Conservation (phyloP, 2,113 vertebrate species). For the Leiothrix lutea region DNA sequence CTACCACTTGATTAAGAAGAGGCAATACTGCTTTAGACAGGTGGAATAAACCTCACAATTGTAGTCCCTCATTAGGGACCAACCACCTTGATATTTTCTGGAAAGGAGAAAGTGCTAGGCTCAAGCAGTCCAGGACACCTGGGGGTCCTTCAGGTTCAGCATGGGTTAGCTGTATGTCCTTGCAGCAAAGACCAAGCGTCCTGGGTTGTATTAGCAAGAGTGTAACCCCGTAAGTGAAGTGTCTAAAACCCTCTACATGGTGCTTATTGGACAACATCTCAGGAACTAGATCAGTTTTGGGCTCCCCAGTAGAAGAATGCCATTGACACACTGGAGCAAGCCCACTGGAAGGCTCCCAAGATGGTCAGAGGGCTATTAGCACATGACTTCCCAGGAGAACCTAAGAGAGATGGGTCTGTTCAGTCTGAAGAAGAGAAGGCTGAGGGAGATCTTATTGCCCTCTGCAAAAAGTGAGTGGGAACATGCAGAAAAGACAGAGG, state of each 20-base stretch:
- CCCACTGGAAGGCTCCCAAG: background rate
- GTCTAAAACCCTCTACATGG: background rate
- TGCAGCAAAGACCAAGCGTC: background rate
- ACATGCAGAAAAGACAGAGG: background rate
- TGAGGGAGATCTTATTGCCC: background rate
- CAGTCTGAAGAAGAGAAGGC: background rate
- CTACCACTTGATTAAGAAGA: background rate
- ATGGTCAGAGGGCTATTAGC: background rate
- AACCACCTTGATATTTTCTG: background rate
- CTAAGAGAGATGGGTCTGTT: background rate
- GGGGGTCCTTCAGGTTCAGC: background rate
- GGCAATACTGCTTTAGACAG: background rate
- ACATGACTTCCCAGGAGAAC: background rate
- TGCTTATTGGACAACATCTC: background rate
- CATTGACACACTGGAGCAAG: background rate
- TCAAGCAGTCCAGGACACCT: background rate
- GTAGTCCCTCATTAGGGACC: background rate
- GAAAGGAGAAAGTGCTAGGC: background rate
- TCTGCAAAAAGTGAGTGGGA: background rate
- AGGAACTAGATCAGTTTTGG: background rate
- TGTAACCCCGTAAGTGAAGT: accelerated
- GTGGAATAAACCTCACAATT: background rate
- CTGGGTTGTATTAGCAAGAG: background rate
- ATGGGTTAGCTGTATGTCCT: background rate
- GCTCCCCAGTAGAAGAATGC: background rate